A percentile compares a stretch with the other conserved stretches of the same genome.
Evolutionary conservation across 2,113 vertebrate species (phyloP).

Genomic region (Centrocercus urophasianus): DNA sequence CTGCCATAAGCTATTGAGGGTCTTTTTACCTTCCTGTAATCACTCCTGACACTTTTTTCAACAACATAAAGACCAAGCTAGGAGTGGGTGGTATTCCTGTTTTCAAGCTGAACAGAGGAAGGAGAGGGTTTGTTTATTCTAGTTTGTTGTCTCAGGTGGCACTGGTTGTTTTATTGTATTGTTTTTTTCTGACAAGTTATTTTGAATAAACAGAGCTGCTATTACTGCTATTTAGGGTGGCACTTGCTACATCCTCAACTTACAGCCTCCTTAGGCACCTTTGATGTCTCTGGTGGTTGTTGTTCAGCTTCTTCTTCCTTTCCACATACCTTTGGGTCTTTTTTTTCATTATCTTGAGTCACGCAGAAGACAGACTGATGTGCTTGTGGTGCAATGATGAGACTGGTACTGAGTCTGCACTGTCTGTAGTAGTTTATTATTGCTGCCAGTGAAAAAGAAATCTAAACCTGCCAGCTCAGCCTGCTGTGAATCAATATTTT

Average conservation of each 20-base stretch:
- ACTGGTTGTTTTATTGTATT: constrained; percentile 2
- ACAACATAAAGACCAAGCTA: constrained; percentile 35
- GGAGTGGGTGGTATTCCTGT: constrained; percentile 44
- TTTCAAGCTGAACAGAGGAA: constrained; percentile 26
- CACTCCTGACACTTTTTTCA: constrained; percentile 52
- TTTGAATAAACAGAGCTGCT: constrained; percentile 53
- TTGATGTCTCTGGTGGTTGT: constrained; percentile 66
- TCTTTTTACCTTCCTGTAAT: constrained; percentile 53
- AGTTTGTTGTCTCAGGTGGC: constrained; percentile 9
- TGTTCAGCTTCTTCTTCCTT: constrained; percentile 70
- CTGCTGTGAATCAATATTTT: constrained; percentile 88
- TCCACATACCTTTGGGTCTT: constrained; percentile 68
- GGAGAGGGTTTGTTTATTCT: neutral
- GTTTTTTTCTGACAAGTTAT: constrained; percentile 48
- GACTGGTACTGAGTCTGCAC: constrained; percentile 72
- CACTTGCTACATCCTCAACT: constrained; percentile 35
- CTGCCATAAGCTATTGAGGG: constrained; percentile 60
- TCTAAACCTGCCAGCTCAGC: constrained; percentile 83
- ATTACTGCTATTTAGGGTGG: constrained; percentile 47
- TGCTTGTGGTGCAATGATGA: constrained; percentile 61
- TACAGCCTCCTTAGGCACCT: constrained; percentile 50
- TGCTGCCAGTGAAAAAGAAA: constrained; percentile 80
- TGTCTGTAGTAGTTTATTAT: constrained; percentile 81
- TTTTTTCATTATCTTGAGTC: constrained; percentile 80
- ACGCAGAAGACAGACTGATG: constrained; percentile 68